Conservation (phyloP, 1,140 invertebrate species). For the Dendrolimus kikuchii region DNA sequence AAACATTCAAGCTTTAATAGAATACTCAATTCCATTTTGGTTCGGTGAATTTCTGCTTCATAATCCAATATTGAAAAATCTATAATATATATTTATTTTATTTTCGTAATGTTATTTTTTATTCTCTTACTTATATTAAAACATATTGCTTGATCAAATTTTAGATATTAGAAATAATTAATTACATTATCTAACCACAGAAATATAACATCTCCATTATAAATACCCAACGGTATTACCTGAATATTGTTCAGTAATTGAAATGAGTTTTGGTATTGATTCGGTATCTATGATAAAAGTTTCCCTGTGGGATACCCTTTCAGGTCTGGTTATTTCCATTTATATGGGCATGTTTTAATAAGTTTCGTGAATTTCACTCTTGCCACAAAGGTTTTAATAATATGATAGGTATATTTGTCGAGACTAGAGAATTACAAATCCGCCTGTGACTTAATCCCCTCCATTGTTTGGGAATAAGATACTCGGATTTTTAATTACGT, state of each 20-base stretch:
- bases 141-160: too few relatives aligned
- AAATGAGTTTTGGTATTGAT: conserved; percentile 39
- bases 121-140: too few relatives aligned
- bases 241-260: conserved; percentile 1
- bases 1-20: too few relatives aligned
- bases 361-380: conserved; percentile 23
- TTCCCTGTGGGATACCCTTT: conserved; percentile 29
- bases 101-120: too few relatives aligned
- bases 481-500: neutral
- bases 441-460: conserved; percentile 9
- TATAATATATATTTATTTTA: too few relatives aligned
- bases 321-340: conserved; percentile 40
- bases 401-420: too few relatives aligned
- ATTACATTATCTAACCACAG: too few relatives aligned
- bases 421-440: conserved; percentile 10
- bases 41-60: too few relatives aligned
- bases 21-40: too few relatives aligned
- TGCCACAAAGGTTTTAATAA: conserved; percentile 1
- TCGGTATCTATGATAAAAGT: conserved; percentile 27
- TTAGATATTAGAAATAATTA: too few relatives aligned
- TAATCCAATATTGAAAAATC: too few relatives aligned
- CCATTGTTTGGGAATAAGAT: conserved; percentile 6
- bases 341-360: conserved; percentile 38
- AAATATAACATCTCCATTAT: conserved; percentile 11
- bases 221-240: conserved; percentile 4